Evolutionary conservation across 2,113 vertebrate genomes (phyloP).

Genomic region (Limnothrissa miodon): DNA sequence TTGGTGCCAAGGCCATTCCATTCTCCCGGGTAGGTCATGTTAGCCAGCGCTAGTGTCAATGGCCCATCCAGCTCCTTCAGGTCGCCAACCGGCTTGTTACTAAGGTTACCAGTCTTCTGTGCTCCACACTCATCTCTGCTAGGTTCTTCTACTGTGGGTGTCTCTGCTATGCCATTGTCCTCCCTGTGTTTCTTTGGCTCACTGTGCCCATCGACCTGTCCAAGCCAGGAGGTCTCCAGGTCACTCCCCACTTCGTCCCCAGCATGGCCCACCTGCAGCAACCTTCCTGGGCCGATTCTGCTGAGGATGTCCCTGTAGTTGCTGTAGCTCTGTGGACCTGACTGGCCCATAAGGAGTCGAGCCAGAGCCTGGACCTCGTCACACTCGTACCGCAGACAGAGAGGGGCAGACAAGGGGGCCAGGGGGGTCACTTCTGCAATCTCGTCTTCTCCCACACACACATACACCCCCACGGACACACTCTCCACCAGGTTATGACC

Average conservation of each 20-base stretch:
- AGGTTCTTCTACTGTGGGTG: not conserved
- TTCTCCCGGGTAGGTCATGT: constrained; percentile 70
- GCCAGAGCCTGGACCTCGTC: constrained; percentile 77
- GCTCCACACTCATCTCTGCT: constrained; percentile 6
- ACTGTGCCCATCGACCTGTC: constrained; percentile 7
- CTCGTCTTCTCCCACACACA: constrained; percentile 60
- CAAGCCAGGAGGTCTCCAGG: not conserved
- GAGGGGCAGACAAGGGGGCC: constrained; percentile 8
- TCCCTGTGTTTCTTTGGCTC: constrained; percentile 20
- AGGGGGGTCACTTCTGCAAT: constrained; percentile 54
- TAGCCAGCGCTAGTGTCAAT: constrained; percentile 73
- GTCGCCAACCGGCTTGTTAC: not conserved
- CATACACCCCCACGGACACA: constrained; percentile 72
- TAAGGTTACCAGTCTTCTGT: constrained; percentile 37
- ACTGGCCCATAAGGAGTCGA: constrained; percentile 65
- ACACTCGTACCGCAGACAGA: constrained; percentile 68
- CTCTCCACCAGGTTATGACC: constrained; percentile 76
- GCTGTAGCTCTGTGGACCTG: constrained; percentile 55
- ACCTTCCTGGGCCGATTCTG: constrained; percentile 63
- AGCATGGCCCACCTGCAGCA: not conserved
- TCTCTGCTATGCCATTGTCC: not conserved
- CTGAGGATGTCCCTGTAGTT: constrained; percentile 74
- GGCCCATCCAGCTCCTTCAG: constrained; percentile 69
- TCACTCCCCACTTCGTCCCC: constrained; percentile 28
- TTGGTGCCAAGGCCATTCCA: constrained; percentile 71